phyloP scores from a whole-genome alignment of 2,113 vertebrate species.

The Triplophysa rosa region DNA sequence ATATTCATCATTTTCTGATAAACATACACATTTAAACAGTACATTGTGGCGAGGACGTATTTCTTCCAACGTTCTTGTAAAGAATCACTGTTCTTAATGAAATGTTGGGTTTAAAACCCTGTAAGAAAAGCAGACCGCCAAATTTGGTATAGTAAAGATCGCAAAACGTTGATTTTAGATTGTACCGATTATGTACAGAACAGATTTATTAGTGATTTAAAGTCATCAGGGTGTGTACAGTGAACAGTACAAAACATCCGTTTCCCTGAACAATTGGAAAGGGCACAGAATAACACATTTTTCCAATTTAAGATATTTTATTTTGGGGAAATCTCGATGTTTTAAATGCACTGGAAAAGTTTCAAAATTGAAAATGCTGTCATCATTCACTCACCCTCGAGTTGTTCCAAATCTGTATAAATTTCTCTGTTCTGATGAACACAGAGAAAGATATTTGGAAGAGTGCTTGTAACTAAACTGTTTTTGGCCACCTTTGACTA shows the following conservation, averaged over 20 bases:
- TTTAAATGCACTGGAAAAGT: too few relatives aligned
- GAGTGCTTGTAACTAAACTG: too few relatives aligned
- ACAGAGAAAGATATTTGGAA: too few relatives aligned
- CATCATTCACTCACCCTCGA: too few relatives aligned
- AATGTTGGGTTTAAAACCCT: neutral
- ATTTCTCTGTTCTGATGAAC: too few relatives aligned
- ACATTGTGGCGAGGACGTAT: neutral
- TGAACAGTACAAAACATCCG: neutral
- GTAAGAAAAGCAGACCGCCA: neutral
- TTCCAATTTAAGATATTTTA: too few relatives aligned
- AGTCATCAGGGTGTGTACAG: neutral
- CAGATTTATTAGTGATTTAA: neutral
- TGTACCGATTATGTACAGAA: neutral
- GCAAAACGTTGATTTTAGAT: neutral
- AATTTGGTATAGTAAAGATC: neutral
- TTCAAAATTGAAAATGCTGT: too few relatives aligned
- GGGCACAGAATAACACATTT: too few relatives aligned
- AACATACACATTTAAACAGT: neutral
- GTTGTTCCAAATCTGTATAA: too few relatives aligned
- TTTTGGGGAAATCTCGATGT: too few relatives aligned
- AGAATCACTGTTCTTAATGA: neutral
- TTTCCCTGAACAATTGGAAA: too few relatives aligned
- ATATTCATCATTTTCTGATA: neutral
- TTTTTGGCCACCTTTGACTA: too few relatives aligned
- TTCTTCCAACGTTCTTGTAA: slow-evolving; percentile 4